A percentile compares a stretch with the other conserved stretches of the same genome.
phyloP scores from a whole-genome alignment of 1,140 invertebrate genomes.

The Drosophila varians region DNA sequence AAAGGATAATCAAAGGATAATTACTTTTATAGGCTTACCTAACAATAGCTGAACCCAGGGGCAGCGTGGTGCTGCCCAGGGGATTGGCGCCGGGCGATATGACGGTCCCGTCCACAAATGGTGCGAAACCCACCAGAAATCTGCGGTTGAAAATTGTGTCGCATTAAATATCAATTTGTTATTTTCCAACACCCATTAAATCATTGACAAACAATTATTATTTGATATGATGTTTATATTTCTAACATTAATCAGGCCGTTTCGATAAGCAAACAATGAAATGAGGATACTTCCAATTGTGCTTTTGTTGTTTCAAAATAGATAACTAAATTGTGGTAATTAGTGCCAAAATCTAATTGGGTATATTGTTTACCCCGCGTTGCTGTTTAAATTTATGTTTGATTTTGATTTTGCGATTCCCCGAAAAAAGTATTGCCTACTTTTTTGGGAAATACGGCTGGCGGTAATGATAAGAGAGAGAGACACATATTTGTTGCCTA shows the following conservation, averaged over 20 bases:
- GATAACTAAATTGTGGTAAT: not conserved
- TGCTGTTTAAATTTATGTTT: not conserved
- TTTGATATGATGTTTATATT: not conserved
- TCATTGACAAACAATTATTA: not conserved
- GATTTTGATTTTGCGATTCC: too few relatives aligned
- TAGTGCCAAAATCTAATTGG: not conserved
- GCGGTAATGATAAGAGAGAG: too few relatives aligned
- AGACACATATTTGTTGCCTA: not conserved
- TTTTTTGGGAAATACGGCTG: too few relatives aligned
- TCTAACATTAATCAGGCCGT: not conserved
- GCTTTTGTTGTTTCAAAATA: not conserved
- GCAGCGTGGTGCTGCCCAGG: slow-evolving; percentile 72
- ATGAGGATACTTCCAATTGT: too few relatives aligned
- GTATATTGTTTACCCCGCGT: not conserved
- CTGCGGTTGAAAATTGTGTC: slow-evolving; percentile 59
- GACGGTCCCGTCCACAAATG: slow-evolving; percentile 94
- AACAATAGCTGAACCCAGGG: slow-evolving; percentile 82
- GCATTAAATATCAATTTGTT: not conserved
- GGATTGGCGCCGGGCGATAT: slow-evolving; percentile 85
- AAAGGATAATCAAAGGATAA: not conserved
- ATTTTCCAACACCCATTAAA: not conserved
- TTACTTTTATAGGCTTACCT: slow-evolving; percentile 44
- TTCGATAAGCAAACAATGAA: not conserved
- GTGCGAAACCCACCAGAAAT: slow-evolving; percentile 94
- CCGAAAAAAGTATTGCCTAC: too few relatives aligned